Evolutionary conservation across 2,797 vertebrate species (phyloP), one percentile per base, ranked within the genome.

Genomic region (Bovichtus diacanthus): DNA sequence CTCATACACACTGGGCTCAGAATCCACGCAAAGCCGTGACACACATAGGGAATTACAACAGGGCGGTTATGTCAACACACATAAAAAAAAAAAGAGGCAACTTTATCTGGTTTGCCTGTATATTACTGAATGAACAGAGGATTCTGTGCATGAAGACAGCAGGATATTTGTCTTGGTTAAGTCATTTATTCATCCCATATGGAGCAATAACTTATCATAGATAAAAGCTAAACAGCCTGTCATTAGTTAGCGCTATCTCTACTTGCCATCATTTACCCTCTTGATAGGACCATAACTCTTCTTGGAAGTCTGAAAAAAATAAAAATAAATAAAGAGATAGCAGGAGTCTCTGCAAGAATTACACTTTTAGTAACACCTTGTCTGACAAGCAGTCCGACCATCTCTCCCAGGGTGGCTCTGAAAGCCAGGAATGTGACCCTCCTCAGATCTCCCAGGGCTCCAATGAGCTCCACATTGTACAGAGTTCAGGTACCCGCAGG

Each of bases 401-500:
- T 69, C 56, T 73, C 68, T 75, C 58, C 51, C 77, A 51, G 83
- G 80, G 81, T 84, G 47, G 16, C 19, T 69, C 36, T 29, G 44
- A 38, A 71, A 70, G 51, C 71, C 79, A 82, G 74, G 89, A 91
- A 87, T 80, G 85, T 70, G 84, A 85, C 69, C 87, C 9, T 56
- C 65, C 43, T 50, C 70, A 74, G 69, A 68, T 70, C 74, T 86
- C 82, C 68, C 77, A 56, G 66, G 63, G 80, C 63, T 80, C 56
- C 87, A 88, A 83, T 79, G 80, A 90, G 81, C 86, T 76, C 76
- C 83, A 91, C 44, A 73, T 88, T 81, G 72, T 50, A 54, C 47
- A 50, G 44, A 76, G 60, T 78, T 84, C 65, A 70, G 86, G 65
- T 77, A 73, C 76, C 51, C 66, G 9, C 56, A 58, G 75, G 74